Percentiles rank a stretch among this genome's conserved stretches.
phyloP scores from a whole-genome alignment of 64 coral and sea anemone species.

The Stichodactyla mertensii region DNA sequence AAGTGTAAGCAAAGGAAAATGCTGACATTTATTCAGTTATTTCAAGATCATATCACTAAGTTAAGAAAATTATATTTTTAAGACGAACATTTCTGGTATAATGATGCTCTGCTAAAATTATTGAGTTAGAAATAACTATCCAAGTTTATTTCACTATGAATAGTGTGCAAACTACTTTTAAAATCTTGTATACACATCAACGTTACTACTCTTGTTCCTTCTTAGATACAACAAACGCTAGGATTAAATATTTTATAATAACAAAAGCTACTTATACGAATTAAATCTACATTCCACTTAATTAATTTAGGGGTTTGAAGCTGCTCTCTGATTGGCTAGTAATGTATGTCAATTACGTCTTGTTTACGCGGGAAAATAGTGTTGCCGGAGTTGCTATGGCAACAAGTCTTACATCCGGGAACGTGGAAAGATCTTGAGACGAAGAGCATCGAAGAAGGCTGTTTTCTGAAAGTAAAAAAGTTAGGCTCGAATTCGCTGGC shows the following conservation, averaged over 20 bases:
- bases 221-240: neutral
- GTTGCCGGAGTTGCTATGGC: conserved; percentile 75
- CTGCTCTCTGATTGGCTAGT: conserved; percentile 33
- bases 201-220: neutral
- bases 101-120: too few relatives aligned
- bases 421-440: conserved; percentile 18
- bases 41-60: too few relatives aligned
- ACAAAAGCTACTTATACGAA: conserved; percentile 12
- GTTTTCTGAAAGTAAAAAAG: conserved; percentile 47
- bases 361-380: conserved; percentile 70
- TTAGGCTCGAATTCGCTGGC: conserved; percentile 34
- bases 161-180: neutral
- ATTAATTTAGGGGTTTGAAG: neutral
- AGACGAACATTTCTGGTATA: too few relatives aligned
- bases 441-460: neutral
- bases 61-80: too few relatives aligned
- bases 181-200: neutral
- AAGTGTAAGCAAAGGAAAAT: too few relatives aligned
- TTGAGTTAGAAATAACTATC: too few relatives aligned
- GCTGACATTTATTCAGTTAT: too few relatives aligned
- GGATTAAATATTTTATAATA: conserved; percentile 3
- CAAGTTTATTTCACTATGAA: neutral
- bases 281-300: neutral
- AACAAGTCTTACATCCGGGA: conserved; percentile 81
- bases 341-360: conserved; percentile 53